phyloP scores from a whole-genome alignment of 1,140 invertebrate species.

The Tetragonula clypearis region DNA sequence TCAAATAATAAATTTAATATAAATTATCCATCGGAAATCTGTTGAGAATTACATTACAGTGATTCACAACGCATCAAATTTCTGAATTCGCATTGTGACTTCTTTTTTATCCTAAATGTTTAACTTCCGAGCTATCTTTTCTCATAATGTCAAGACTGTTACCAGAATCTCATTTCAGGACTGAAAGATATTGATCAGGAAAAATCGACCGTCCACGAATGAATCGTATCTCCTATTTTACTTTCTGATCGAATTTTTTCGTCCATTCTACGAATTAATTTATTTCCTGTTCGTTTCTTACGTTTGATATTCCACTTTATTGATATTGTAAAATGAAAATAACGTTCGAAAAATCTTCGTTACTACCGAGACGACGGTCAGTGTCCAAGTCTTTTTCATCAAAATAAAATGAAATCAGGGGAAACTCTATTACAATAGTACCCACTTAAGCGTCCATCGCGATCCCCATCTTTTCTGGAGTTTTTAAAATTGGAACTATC shows the following conservation, averaged over 20 bases:
- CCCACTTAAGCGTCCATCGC: too few relatives aligned
- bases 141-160: too few relatives aligned
- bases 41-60: neutral
- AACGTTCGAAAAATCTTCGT: neutral
- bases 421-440: neutral
- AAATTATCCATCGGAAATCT: neutral
- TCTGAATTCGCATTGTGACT: slow-evolving; percentile 2
- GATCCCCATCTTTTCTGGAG: too few relatives aligned
- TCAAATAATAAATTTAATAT: neutral
- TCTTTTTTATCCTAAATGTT: neutral
- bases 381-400: neutral
- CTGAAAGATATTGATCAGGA: neutral
- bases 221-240: neutral
- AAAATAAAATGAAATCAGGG: too few relatives aligned
- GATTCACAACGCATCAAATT: neutral
- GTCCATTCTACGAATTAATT: neutral
- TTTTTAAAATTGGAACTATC: too few relatives aligned
- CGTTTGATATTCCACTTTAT: neutral
- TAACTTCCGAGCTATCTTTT: neutral
- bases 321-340: neutral
- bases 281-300: too few relatives aligned
- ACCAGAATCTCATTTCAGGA: neutral
- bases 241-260: neutral
- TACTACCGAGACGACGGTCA: neutral
- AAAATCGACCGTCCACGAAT: neutral